These are phyloP conservation scores for Ptychobarbus kaznakovi DNA, from an alignment of 2,797 vertebrate species.

Conservation along the genomic window DNA sequence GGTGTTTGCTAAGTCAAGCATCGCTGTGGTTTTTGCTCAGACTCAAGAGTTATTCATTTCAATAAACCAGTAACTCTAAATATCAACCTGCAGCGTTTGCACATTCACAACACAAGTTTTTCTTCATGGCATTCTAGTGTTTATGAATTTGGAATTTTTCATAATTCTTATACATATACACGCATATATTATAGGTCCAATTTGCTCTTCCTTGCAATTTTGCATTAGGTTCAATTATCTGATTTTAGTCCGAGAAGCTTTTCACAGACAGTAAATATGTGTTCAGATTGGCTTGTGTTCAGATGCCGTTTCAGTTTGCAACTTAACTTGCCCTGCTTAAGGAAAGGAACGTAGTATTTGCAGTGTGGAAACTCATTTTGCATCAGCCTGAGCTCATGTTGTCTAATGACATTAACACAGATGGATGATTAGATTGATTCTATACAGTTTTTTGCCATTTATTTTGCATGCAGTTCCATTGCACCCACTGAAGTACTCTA, in stretches of 20 bases:
- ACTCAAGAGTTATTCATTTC: not conserved
- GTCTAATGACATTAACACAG: not conserved
- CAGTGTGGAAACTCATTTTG: slow-evolving; percentile 16
- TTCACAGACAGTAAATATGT: not conserved
- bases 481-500: not conserved
- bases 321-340: not conserved
- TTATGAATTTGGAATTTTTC: not conserved
- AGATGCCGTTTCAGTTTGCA: not conserved
- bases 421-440: not conserved
- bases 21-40: not conserved
- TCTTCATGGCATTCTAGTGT: not conserved
- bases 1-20: not conserved
- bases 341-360: not conserved
- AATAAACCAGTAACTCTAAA: not conserved
- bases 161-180: too few relatives aligned
- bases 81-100: not conserved
- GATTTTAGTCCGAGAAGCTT: not conserved
- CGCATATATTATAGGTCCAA: not conserved
- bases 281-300: not conserved
- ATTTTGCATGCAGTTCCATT: not conserved
- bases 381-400: slow-evolving; percentile 1
- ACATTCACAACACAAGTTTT: not conserved
- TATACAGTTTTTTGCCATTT: not conserved
- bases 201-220: not conserved
- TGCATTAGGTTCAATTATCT: not conserved